Conservation (phyloP, 53 echinoderm and acorn worm species). For the Apostichopus leukothele region DNA sequence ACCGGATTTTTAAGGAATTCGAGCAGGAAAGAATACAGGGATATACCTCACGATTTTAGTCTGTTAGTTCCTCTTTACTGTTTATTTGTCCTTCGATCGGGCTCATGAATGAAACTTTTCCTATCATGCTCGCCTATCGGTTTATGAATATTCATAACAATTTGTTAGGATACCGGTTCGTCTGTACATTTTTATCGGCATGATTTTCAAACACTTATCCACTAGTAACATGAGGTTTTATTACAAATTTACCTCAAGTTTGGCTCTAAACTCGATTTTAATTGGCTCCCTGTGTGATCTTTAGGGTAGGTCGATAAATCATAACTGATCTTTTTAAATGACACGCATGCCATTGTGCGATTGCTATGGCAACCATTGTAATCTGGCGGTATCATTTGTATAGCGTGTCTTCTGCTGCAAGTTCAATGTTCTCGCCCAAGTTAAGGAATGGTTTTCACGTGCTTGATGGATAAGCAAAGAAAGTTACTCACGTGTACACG, state of each 20-base stretch:
- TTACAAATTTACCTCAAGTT: too few relatives aligned
- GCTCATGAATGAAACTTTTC: conserved; percentile 14
- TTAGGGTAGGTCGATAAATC: not conserved
- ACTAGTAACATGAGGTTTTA: too few relatives aligned
- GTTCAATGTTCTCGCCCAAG: conserved; percentile 12
- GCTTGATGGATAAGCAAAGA: not conserved
- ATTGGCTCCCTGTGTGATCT: not conserved
- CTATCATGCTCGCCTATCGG: not conserved
- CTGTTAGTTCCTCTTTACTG: conserved; percentile 19
- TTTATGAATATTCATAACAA: conserved; percentile 12
- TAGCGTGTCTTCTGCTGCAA: not conserved
- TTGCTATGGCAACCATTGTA: not conserved
- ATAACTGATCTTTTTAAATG: not conserved
- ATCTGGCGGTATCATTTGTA: not conserved
- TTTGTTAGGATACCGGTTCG: too few relatives aligned
- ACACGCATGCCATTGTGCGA: not conserved
- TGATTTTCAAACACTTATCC: too few relatives aligned
- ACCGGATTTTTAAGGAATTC: conserved; percentile 11
- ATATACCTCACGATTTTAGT: conserved; percentile 27
- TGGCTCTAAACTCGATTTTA: not conserved
- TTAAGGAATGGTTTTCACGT: conserved; percentile 8
- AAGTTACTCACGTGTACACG: too few relatives aligned
- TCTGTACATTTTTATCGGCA: too few relatives aligned
- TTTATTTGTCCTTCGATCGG: conserved; percentile 12
- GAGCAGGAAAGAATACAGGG: conserved; percentile 15